Percentiles rank a stretch among this genome's conserved stretches.
Evolutionary conservation across 2,888 invertebrate species (phyloP).

Genomic region (Silvanus unidentatus): DNA sequence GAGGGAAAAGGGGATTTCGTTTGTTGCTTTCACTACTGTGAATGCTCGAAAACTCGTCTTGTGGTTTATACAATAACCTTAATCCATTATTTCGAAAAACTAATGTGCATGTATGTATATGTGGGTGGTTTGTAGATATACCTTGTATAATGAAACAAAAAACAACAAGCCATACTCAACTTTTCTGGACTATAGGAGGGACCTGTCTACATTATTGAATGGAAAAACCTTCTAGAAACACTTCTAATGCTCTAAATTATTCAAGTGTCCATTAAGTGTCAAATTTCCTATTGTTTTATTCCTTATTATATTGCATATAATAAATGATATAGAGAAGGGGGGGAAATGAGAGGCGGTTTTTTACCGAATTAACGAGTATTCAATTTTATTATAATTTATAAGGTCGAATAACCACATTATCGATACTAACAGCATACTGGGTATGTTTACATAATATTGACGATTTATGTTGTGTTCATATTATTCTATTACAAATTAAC

Average conservation of each 20-base stretch:
- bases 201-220: no score
- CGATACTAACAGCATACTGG: no score
- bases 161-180: slow-evolving; percentile 22
- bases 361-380: not conserved
- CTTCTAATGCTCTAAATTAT: slow-evolving; percentile 13
- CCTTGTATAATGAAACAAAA: slow-evolving; percentile 12
- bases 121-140: no score
- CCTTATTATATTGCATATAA: slow-evolving; percentile 3
- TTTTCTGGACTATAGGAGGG: slow-evolving; percentile 17
- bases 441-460: no score
- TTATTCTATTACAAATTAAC: no score
- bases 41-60: slow-evolving; percentile 2
- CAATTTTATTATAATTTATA: not conserved
- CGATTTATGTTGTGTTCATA: no score
- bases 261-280: slow-evolving; percentile 12
- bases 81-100: slow-evolving; percentile 37
- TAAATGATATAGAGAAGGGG: no score
- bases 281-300: slow-evolving; percentile 12
- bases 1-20: no score
- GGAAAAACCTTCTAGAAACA: no score
- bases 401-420: no score
- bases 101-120: slow-evolving; percentile 24
- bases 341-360: no score
- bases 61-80: slow-evolving; percentile 23
- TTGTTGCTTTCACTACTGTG: no score